A percentile compares a stretch with the other conserved stretches of the same genome.
Evolutionary conservation across 2,113 vertebrate species (phyloP).

Genomic region (Mugil cephalus): DNA sequence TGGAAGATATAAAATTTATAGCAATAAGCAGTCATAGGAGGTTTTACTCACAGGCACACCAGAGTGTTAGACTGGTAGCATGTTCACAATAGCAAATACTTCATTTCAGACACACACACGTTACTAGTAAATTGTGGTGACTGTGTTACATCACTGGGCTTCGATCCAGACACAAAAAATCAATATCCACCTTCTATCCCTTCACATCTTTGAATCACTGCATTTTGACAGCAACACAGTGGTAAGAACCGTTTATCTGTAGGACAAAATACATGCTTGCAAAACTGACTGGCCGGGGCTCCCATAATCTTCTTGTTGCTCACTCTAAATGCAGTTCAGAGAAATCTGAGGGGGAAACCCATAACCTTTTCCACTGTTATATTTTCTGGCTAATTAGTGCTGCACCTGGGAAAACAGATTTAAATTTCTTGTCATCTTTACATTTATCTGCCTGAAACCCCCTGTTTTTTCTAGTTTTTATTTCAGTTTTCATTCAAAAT

Average conservation of each 20-base stretch:
- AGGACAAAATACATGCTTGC: slow-evolving; percentile 15
- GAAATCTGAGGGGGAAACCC: slow-evolving; percentile 4
- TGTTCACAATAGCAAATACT: no score
- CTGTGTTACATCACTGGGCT: slow-evolving; percentile 32
- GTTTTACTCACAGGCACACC: slow-evolving; percentile 17
- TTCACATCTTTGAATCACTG: slow-evolving; percentile 39
- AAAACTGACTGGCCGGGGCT: slow-evolving; percentile 19
- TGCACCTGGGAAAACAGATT: no score
- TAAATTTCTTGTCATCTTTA: no score
- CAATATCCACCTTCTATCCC: slow-evolving; percentile 52
- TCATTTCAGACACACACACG: slow-evolving; percentile 3
- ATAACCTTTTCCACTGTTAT: slow-evolving; percentile 21
- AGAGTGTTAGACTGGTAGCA: neutral
- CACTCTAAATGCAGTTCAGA: slow-evolving; percentile 29
- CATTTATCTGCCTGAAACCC: no score
- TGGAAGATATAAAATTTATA: slow-evolving; percentile 18
- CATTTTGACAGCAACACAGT: slow-evolving; percentile 46
- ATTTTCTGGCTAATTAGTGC: no score
- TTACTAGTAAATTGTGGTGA: slow-evolving; percentile 7
- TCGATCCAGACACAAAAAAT: slow-evolving; percentile 37
- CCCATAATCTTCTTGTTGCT: neutral
- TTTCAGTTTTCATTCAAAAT: no score
- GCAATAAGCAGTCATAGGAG: neutral
- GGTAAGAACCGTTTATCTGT: slow-evolving; percentile 40
- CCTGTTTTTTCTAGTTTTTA: no score